Base-by-base conservation (phyloP, 2,797 vertebrate species). In the Hippoglossus hippoglossus region DNA sequence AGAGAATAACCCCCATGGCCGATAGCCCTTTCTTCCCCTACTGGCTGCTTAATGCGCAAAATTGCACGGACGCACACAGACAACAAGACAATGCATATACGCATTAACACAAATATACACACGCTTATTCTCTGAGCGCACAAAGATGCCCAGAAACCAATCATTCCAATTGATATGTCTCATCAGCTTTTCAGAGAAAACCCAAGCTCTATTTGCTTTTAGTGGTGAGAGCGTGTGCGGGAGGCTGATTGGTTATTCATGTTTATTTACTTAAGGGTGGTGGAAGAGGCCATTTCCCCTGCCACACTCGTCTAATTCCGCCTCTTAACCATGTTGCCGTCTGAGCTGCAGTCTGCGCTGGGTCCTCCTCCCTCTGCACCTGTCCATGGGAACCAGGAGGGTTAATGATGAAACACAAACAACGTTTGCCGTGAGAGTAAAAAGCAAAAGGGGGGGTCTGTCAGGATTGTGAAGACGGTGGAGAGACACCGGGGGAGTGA, bases 1-100 rank as follows among this genome's bases (percentile, higher is more conserved):
- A 73, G 73, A 67, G 72, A 95, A 94, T 91, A 73, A 85, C 91
- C 90, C 89, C 89, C 87, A 90, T 72, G 88, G 92, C 94, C 94
- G 91, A 83, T 70, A 84, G 92, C 89, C 87, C 89, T 87, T 85
- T 81, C 61, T 69, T 82, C 60, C 66, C 58, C 69, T 77, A 61
- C 64, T 56, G 73, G 51, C 73, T 67, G 66, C 69, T 78, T 36
- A 49, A 51, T 67, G 66, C 53, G 85, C 79, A 86, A 67, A 67
- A 64, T 72, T 72, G 59, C 79, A 78, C 67, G 68, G 39, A 75
- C 8, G 6, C 62, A 52, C 55, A 56, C 34, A 80, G 31, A 65
- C 31, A 55, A 60, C 67, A 79, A 63, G 65, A 67, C 1, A 49
- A 75, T 19, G 34, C 75, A 67, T 55, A 65, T 65, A 71, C 72